Base-by-base conservation (phyloP, 1,140 invertebrate genomes). In the Aphidius ervi region DNA sequence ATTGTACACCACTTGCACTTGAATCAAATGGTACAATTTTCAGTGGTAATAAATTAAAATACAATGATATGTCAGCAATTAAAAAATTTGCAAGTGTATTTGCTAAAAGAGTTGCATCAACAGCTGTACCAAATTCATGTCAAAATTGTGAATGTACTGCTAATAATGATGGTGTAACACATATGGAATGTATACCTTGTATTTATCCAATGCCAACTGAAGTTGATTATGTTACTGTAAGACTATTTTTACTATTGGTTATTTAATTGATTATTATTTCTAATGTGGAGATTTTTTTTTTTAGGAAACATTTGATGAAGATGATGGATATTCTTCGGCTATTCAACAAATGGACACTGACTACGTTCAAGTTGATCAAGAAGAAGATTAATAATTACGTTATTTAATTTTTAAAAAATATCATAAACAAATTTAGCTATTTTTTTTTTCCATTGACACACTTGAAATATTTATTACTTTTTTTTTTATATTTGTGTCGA, bases 1-100 rank as follows among this genome's bases (percentile, higher is more conserved):
- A 88, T n/a, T 97, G 93, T 71, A 85, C 86, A 0, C 87, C 89
- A 0, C 77, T 96, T 6, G 88, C 93, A 1, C 68, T 94, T 57
- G 88, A 93, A 68, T 91, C 90, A 1, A 92, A 94, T 68, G 94
- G 94, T 82, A 85, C 86, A 0, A 75, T 90, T 65, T 89, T 89
- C 63, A 83, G 84, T 55, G 81, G 82, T 0, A 82, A 82, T 43
- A 87, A 87, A 70, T 66, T 89, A 48, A 79, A 82, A 46, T 77
- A 78, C 41, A 79, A 83, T 10, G 83, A 85, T 43, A 68, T 75
- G 9, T 77, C 83, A 47, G 74, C 81, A n/a, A 82, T 86, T 10
- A 87, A 88, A 67, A 85, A 86, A 48, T 86, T 92, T 61, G 77
- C 84, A 1, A 84, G 78, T 37, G 88, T 90, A 0, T 90, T 93